Conservation (phyloP, 2,113 vertebrate genomes). For the Prinia subflava region DNA sequence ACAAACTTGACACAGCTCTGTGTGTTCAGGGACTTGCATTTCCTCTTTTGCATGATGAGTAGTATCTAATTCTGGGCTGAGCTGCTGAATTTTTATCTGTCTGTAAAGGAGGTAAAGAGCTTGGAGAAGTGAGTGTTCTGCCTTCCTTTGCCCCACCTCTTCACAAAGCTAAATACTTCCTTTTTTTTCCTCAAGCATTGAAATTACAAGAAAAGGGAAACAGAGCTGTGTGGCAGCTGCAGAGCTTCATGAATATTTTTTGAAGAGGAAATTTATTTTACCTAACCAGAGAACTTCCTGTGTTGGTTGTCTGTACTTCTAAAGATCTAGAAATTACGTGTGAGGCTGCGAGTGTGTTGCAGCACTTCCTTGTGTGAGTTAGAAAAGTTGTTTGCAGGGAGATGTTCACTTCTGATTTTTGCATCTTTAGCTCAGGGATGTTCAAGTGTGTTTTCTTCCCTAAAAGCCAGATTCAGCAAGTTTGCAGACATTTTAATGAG, state of each 20-base stretch:
- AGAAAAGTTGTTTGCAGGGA: not conserved
- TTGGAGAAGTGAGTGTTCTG: not conserved
- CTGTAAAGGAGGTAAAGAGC: not conserved
- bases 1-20: not conserved
- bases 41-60: not conserved
- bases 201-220: conserved; percentile 66
- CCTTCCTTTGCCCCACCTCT: not conserved
- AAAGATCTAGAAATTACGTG: conserved; percentile 13
- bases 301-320: conserved; percentile 36
- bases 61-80: not conserved
- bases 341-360: not conserved
- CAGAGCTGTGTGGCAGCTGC: conserved; percentile 9
- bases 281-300: conserved; percentile 72
- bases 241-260: conserved; percentile 57
- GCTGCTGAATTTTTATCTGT: not conserved
- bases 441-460: not conserved
- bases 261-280: conserved; percentile 75
- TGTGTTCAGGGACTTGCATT: not conserved
- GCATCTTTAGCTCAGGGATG: not conserved
- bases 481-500: not conserved
- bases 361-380: conserved; percentile 29
- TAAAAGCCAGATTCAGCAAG: not conserved
- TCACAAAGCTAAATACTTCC: conserved; percentile 53
- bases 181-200: conserved; percentile 17
- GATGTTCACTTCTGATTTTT: not conserved